A percentile compares a stretch with the other conserved stretches of the same genome.
Evolutionary conservation across 2,797 vertebrate genomes (phyloP).

Genomic region (Peromyscus nudipes): DNA sequence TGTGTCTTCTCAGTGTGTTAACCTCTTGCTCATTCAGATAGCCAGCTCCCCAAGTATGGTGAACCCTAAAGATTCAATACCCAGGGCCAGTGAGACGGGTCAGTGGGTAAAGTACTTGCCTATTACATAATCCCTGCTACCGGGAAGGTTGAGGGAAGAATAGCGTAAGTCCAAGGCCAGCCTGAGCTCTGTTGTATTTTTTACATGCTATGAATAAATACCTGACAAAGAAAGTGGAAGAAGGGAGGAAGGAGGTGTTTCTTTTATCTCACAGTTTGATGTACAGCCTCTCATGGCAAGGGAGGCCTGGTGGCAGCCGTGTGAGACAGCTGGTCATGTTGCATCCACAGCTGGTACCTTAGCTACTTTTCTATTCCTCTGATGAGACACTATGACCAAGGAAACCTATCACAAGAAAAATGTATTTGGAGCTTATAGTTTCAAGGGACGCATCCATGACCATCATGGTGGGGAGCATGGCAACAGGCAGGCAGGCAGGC

Average conservation of each 20-base stretch:
- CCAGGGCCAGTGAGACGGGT: not conserved
- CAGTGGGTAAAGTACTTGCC: not conserved
- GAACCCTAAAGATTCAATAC: not conserved
- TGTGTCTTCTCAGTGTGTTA: not conserved
- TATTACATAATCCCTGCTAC: too few relatives aligned
- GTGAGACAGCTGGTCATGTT: too few relatives aligned
- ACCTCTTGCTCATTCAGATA: not conserved
- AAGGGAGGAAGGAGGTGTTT: not conserved
- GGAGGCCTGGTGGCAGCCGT: too few relatives aligned
- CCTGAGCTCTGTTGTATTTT: not conserved
- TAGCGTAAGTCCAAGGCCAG: not conserved
- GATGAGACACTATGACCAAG: not conserved
- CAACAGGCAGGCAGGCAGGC: not conserved
- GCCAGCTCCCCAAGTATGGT: not conserved
- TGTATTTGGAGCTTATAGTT: not conserved
- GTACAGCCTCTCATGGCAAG: not conserved
- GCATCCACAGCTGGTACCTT: not conserved
- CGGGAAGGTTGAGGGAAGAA: not conserved
- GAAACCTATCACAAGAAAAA: not conserved
- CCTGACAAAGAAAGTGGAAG: not conserved
- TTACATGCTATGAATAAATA: not conserved
- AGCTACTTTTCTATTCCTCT: not conserved
- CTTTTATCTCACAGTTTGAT: not conserved
- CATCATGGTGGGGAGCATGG: not conserved
- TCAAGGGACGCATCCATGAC: not conserved